Conservation (phyloP, 2,113 vertebrate species). For the Pelmatolapia mariae region DNA sequence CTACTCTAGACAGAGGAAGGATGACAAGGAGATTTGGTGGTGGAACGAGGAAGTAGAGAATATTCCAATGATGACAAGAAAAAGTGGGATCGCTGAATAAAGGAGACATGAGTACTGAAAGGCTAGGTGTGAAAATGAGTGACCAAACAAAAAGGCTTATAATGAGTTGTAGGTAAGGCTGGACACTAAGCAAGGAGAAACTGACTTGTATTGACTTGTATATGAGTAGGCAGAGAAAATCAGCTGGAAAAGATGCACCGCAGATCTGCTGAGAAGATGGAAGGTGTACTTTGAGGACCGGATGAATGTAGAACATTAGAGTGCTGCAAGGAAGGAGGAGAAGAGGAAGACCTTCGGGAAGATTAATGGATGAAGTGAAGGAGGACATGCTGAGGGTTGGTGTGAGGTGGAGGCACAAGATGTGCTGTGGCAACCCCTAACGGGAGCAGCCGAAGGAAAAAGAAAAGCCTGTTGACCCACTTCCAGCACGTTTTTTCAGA, state of each 20-base stretch:
- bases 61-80: background rate
- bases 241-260: background rate
- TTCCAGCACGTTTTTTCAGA: background rate
- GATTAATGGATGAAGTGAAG: background rate
- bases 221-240: background rate
- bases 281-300: background rate
- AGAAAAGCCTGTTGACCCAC: background rate
- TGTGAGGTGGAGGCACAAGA: fast-evolving
- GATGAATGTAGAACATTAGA: background rate
- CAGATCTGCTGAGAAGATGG: background rate
- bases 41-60: background rate
- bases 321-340: background rate
- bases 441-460: fast-evolving
- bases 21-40: background rate
- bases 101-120: background rate
- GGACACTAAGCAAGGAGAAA: background rate
- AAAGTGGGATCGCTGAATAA: background rate
- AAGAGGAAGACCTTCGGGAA: background rate
- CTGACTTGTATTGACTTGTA: background rate
- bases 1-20: background rate
- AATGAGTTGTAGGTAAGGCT: background rate
- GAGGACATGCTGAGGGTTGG: background rate
- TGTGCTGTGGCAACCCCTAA: background rate
- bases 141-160: background rate
- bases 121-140: background rate